Percentiles rank a stretch among this genome's conserved stretches.
Conservation (phyloP, 2,888 invertebrate species). For the Anagyrus pseudococci region DNA sequence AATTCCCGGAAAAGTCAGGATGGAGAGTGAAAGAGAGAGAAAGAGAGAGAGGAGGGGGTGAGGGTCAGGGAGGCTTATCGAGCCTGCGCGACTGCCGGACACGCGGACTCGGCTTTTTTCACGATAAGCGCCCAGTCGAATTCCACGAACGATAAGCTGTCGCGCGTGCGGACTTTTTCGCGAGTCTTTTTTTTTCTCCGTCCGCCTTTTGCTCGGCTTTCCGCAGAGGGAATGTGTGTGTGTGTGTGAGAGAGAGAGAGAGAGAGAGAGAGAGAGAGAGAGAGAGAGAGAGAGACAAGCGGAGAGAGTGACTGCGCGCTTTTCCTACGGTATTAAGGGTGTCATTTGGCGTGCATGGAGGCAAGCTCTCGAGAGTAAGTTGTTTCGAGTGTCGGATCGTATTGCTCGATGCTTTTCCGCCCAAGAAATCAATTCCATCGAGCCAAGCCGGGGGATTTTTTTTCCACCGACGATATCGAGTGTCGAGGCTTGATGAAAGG, state of each 20-base stretch:
- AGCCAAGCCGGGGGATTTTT: too few species aligned
- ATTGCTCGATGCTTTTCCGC: too few species aligned
- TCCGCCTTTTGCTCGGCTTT: background rate
- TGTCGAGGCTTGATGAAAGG: too few species aligned
- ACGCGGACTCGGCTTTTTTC: background rate
- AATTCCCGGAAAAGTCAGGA: slow-evolving; percentile 9
- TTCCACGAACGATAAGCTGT: slow-evolving; percentile 7
- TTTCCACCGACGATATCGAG: too few species aligned
- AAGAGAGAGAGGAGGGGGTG: too few species aligned
- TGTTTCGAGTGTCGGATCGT: too few species aligned
- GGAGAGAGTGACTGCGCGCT: background rate
- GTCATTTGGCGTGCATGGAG: too few species aligned
- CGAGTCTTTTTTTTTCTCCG: background rate
- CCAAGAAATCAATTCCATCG: too few species aligned
- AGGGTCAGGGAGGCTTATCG: slow-evolving; percentile 9
- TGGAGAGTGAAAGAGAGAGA: background rate
- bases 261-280: background rate
- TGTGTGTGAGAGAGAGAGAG: too few species aligned
- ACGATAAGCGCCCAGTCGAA: slow-evolving; percentile 8
- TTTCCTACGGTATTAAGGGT: background rate
- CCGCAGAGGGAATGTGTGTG: too few species aligned
- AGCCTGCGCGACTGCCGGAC: background rate
- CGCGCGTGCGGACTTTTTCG: background rate
- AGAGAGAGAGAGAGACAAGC: too few species aligned
- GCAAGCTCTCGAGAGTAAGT: too few species aligned